Base-by-base conservation (phyloP, 1,140 invertebrate genomes). In the Zaprionus nigranus region DNA sequence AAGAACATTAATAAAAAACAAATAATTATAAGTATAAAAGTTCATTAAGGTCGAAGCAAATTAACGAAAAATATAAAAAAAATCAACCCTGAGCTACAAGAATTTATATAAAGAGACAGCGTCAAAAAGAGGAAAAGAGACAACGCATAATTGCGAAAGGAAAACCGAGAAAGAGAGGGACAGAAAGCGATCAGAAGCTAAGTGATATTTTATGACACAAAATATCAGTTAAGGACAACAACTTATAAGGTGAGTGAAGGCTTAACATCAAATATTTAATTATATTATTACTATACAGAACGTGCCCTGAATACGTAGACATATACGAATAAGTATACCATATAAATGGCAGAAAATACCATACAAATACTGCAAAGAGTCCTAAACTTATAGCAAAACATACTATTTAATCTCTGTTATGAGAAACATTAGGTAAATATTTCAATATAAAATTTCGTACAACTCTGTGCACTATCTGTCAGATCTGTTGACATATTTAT, bases 191-290 rank as follows among this genome's bases (percentile, higher is more conserved):
- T 83, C 80, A 75, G 81, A 78, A 76, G 68, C 68, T 74, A 76
- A 90, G 85, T 88, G 85, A 88, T 90, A 90, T 88, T 88, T 88
- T 90, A 79, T 65, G 79, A 81, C 73, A 54, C 63, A 79, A 81
- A 88, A 88, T 88, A 88, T 90, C 85, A 90, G 78, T 85, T 88
- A 88, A 88, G 85, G 81, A 88, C 78, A 85, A 90, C 81, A 77
- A 88, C 67, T 72, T 79, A 84, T 77, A 85, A 90, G 81, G 85
- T 88, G 28, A 85, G 81, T 68, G 5, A 40, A 28, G 22, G 11
- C n/a, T 53, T 9, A 3, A 7, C 26, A 30, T 13, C 36, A 40
- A 22, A 54, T 51, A 11, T 12, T 38, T 57, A 20, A 20, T 9
- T 17, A 20, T 34, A 7, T 3, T n/a, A 34, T 36, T 34, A 17